phyloP scores from a whole-genome alignment of 2,113 vertebrate genomes.

The Nannospalax galili region DNA sequence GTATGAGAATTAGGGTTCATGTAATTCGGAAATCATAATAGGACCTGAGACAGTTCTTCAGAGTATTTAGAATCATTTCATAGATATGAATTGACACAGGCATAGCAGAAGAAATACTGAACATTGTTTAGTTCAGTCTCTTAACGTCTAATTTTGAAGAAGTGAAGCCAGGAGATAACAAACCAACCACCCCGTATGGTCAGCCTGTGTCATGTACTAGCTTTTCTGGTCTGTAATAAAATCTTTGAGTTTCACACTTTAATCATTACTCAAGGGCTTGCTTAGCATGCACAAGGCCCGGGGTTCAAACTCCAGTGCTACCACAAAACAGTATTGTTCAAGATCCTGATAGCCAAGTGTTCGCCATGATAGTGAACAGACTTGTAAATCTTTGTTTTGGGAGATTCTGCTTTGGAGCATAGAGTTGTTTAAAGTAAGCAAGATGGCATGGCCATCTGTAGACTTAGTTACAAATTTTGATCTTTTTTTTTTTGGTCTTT shows the following conservation, averaged over 20 bases:
- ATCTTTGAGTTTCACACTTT: conserved; percentile 13
- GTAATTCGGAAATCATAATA: conserved; percentile 22
- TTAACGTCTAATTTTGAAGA: not conserved
- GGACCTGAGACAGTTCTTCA: conserved; percentile 29
- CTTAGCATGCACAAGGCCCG: no score
- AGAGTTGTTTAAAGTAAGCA: not conserved
- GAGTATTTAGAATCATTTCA: conserved; percentile 35
- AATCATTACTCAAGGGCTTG: not conserved
- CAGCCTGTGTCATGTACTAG: not conserved
- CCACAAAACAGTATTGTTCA: not conserved
- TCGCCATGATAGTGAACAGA: not conserved
- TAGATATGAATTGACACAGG: conserved; percentile 29
- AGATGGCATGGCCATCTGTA: not conserved
- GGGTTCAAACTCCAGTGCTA: not conserved
- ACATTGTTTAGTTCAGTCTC: not conserved
- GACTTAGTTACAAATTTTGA: not conserved
- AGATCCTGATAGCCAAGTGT: not conserved
- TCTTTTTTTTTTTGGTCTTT: no score
- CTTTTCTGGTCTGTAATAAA: not conserved
- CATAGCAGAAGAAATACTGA: conserved; percentile 15
- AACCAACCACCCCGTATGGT: no score
- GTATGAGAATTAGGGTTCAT: conserved; percentile 19
- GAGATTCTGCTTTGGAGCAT: conserved; percentile 1
- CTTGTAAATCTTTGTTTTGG: not conserved
- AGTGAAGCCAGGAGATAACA: not conserved